Conservation (phyloP, 2,797 vertebrate species). For the Psittacula echo region DNA sequence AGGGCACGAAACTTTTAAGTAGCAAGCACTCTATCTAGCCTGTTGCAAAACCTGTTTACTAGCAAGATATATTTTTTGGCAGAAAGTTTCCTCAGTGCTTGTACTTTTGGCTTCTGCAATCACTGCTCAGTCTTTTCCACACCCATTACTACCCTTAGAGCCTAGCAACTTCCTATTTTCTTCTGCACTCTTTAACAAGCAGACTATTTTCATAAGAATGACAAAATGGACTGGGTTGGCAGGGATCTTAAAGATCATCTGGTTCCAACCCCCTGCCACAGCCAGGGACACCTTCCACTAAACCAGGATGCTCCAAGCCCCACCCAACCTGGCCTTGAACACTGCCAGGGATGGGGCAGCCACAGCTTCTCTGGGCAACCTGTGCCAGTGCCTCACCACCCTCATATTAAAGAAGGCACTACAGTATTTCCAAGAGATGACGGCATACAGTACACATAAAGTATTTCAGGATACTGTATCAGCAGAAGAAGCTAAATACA, state of each 20-base stretch:
- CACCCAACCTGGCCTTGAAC: background rate
- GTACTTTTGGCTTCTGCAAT: background rate
- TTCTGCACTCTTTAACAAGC: background rate
- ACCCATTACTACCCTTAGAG: background rate
- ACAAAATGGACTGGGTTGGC: no score
- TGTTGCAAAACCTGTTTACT: background rate
- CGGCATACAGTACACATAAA: fast-evolving
- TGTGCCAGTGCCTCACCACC: background rate
- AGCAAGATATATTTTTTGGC: background rate
- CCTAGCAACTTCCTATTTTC: background rate
- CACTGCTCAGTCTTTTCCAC: background rate
- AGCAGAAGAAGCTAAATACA: background rate
- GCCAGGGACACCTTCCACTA: background rate
- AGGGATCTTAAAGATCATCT: no score
- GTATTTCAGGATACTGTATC: background rate
- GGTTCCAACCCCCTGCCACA: background rate
- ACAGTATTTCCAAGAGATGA: background rate
- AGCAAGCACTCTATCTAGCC: background rate
- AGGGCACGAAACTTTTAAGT: background rate
- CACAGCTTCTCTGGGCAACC: background rate
- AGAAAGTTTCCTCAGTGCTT: background rate
- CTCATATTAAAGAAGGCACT: background rate
- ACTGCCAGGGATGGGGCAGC: background rate
- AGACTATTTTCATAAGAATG: no score
- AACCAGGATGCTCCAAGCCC: background rate